These are phyloP conservation scores for Montipora foliosa DNA, from an alignment of 64 coral and sea anemone genomes.

Conservation along the genomic window DNA sequence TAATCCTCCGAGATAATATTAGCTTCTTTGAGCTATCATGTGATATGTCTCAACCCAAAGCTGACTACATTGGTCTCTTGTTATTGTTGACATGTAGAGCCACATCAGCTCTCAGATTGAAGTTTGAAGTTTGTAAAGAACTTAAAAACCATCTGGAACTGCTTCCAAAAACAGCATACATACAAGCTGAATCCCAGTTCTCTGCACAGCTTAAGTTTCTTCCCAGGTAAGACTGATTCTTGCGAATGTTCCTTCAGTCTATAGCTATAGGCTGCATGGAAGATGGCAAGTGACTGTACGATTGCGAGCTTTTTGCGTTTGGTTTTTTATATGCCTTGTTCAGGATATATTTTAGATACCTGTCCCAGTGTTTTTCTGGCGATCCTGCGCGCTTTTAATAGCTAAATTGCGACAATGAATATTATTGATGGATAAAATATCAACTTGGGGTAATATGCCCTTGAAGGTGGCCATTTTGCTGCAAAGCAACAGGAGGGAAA, in stretches of 20 bases:
- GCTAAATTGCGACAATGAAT: too few species aligned
- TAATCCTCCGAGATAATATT: too few species aligned
- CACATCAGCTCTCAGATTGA: conserved; percentile 93
- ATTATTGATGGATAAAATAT: too few species aligned
- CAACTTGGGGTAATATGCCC: too few species aligned
- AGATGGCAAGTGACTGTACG: not conserved
- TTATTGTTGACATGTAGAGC: conserved; percentile 57
- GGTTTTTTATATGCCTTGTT: too few species aligned
- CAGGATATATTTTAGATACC: too few species aligned
- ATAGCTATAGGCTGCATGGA: not conserved
- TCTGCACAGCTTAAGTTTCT: conserved; percentile 98
- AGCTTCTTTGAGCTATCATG: too few species aligned
- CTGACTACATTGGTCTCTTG: not conserved
- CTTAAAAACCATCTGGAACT: conserved; percentile 93
- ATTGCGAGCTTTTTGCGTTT: not conserved
- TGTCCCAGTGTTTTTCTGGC: too few species aligned
- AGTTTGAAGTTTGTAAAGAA: conserved; percentile 99
- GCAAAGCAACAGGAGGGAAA: too few species aligned
- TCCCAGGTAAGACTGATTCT: conserved; percentile 69
- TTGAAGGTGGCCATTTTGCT: too few species aligned
- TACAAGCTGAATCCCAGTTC: conserved; percentile 97
- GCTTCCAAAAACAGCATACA: conserved; percentile 97
- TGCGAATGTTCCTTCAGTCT: not conserved
- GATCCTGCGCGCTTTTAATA: too few species aligned
- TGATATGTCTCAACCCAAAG: not conserved